Evolutionary conservation across 2,888 invertebrate genomes (phyloP), one percentile per base, ranked within the genome.

Genomic region (Acrobasis repandana): DNA sequence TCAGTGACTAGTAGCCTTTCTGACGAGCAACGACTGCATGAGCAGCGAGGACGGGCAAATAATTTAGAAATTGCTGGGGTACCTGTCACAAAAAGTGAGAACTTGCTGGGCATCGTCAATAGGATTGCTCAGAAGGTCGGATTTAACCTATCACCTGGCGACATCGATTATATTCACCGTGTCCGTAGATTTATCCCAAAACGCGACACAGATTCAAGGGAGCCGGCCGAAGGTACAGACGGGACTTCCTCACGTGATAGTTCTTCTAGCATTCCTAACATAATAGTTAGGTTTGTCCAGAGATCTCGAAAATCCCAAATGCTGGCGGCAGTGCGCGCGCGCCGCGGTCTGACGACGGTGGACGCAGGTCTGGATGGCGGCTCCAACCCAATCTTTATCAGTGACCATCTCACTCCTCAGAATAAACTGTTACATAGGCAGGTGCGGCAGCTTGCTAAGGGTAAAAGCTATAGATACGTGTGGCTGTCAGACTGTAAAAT

Each of bases 1-100:
- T 49, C 49, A n/a, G 34, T 16, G 3, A 10, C 18, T 8, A 36
- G 1, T 18, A 5, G 33, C 10, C 15, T 58, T 3, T 28, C 60
- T 18, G 54, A 33, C 16, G 54, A 60, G 43, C 49, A 54, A 1
- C 14, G 34, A 20, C 9, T 48, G 4, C 54, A 48, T 11, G 61
- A 65, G 16, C 63, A 62, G 34, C 60, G 47, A 11, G 54, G 58
- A 5, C 33, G 65, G 9, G 46, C 58, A 46, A 63, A 63, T 48
- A n/a, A n/a, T n/a, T n/a, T n/a, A n/a, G n/a, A n/a, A n/a, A n/a
- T n/a, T n/a, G n/a, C n/a, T n/a, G n/a, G 65, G 0, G 16, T 65
- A 14, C 65, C 65, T 9, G 2, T 48, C 9, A 43, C 11, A 5
- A 65, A 61, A 18, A 58, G 62, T 6, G 65, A 63, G 56, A 63